Base-by-base conservation (phyloP, 2,113 vertebrate genomes). In the Accipiter virgatus region DNA sequence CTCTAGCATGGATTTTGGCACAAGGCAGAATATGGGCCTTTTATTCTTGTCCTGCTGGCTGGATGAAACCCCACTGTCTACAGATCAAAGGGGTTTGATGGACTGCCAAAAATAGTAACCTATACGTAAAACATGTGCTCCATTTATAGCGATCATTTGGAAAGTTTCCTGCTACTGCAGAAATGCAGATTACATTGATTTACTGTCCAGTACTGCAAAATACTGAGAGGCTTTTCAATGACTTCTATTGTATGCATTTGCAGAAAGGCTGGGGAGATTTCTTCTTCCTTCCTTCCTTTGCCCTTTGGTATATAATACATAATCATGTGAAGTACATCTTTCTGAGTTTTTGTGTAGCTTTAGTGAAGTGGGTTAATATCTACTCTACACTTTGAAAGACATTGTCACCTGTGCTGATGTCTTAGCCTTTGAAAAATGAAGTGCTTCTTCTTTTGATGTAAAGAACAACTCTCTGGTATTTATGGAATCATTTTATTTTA, bases 61-160 rank as follows among this genome's bases (percentile, higher is more conserved):
- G 91, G 95, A 97, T 94, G 95, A 97, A 98, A 93, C 93, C 88
- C 94, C 81, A 95, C 91, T 97, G 95, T 97, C 93, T 96, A 93
- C 71, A 96, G 95, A 97, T 97, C 97, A 97, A 97, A 97, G 91
- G 75, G 78, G 67, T 90, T 95, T 97, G 97, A 98, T 95, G 91
- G 96, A 97, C 93, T 98, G 97, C 96, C 97, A 98, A 96, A 98
- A 97, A 97, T 97, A 97, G 97, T 97, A 98, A 97, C 95, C 90
- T 96, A 98, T 96, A 96, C 73, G 88, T 98, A 97, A 97, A 97
- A 98, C 95, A 97, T 95, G 94, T 98, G 96, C 96, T 97, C 93
- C 96, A 97, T 98, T 98, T 98, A 97, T 97, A 97, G 94, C 56
- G 53, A 96, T 97, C 95, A 96, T 97, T 98, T 97, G 97, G 96